A percentile compares a stretch with the other conserved stretches of the same genome.
Evolutionary conservation across 2,113 vertebrate species (phyloP).

Genomic region (Gavia stellata): DNA sequence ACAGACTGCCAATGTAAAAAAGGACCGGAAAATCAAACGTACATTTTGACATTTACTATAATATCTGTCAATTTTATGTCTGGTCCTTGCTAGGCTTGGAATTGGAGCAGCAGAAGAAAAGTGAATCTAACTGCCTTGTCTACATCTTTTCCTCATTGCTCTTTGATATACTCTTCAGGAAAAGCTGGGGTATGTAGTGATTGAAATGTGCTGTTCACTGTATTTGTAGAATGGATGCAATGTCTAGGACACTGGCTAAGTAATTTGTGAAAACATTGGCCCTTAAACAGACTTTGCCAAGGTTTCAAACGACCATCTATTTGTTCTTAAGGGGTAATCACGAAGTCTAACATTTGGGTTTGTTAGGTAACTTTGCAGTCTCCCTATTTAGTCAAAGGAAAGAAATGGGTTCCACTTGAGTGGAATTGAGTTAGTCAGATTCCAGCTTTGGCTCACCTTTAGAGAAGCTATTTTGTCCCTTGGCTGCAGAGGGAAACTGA

Average conservation of each 20-base stretch:
- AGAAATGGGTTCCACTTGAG: background rate
- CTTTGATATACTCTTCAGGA: background rate
- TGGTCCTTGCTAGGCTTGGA: background rate
- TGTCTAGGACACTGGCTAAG: background rate
- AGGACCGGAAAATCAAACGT: background rate
- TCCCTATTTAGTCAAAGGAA: background rate
- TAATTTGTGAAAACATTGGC: background rate
- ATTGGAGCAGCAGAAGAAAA: background rate
- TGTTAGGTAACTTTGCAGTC: background rate
- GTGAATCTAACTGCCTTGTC: background rate
- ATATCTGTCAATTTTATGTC: background rate
- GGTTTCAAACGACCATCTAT: background rate
- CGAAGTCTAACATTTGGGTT: background rate
- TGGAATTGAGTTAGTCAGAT: background rate
- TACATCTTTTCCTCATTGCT: background rate
- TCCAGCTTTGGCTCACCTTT: background rate
- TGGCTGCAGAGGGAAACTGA: background rate
- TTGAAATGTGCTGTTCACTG: background rate
- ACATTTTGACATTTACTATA: background rate
- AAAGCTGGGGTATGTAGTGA: background rate
- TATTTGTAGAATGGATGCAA: background rate
- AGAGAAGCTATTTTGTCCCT: background rate
- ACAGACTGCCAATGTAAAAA: background rate
- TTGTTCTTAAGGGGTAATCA: background rate
- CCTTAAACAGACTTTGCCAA: background rate